These are phyloP conservation scores for Scaptomyza polygonia DNA, from an alignment of 2,888 invertebrate genomes.

Conservation along the genomic window DNA sequence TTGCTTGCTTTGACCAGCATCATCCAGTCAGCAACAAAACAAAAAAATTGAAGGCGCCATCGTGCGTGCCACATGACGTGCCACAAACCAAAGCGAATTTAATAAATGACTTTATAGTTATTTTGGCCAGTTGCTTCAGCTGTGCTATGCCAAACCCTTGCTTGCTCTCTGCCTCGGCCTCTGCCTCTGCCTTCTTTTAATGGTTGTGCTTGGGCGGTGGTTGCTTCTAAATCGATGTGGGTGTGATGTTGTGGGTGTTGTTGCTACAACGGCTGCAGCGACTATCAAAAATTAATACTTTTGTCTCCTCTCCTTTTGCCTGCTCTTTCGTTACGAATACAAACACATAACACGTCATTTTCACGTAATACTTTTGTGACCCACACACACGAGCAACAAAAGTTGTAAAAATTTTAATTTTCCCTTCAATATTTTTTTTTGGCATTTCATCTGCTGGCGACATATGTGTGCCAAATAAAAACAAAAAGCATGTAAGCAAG, in stretches of 20 bases:
- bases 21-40: conserved; percentile 4
- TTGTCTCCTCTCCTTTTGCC: conserved; percentile 52
- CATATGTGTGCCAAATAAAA: conserved; percentile 70
- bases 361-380: conserved; percentile 72
- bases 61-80: conserved; percentile 56
- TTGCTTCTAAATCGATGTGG: conserved; percentile 31
- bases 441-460: conserved; percentile 61
- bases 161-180: conserved; percentile 45
- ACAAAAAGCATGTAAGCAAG: conserved; percentile 21
- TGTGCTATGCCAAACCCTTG: conserved; percentile 56
- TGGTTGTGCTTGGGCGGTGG: conserved; percentile 31
- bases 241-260: conserved; percentile 38
- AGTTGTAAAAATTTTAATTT: conserved; percentile 80
- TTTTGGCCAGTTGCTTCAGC: conserved; percentile 40
- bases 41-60: conserved; percentile 14
- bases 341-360: conserved; percentile 67
- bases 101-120: conserved; percentile 80
- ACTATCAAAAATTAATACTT: conserved; percentile 80
- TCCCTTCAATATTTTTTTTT: conserved; percentile 74
- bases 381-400: conserved; percentile 58
- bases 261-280: conserved; percentile 69
- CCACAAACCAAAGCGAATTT: conserved; percentile 66
- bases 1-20: conserved; percentile 64
- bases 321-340: background rate
- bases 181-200: conserved; percentile 38